Evolutionary conservation across 2,113 vertebrate genomes (phyloP).

Genomic region (Athene cunicularia): DNA sequence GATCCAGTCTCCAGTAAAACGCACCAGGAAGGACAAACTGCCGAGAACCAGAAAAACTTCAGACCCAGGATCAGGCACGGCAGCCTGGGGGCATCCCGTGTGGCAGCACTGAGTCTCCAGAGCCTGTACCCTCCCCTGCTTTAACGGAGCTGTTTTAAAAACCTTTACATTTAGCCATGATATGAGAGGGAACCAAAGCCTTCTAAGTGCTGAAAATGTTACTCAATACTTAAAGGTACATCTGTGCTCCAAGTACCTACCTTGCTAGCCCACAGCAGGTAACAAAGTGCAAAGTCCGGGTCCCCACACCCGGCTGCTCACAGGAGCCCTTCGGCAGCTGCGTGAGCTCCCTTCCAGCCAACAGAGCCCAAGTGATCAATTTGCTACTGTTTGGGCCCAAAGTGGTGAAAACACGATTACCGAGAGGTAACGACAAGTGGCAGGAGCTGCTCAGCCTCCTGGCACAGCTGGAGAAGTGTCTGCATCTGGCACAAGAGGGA

Average conservation of each 20-base stretch:
- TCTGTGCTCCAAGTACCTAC: background rate
- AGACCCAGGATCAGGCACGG: background rate
- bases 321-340: background rate
- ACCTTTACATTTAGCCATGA: background rate
- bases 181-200: background rate
- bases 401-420: background rate
- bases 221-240: background rate
- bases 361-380: background rate
- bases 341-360: background rate
- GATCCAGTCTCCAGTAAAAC: background rate
- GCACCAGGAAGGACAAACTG: background rate
- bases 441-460: background rate
- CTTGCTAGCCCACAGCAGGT: background rate
- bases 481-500: background rate
- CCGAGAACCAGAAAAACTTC: background rate
- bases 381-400: background rate
- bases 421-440: background rate
- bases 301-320: fast-evolving
- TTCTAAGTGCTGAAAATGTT: background rate
- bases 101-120: background rate
- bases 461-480: fast-evolving
- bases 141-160: background rate
- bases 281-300: background rate
- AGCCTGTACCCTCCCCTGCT: background rate
- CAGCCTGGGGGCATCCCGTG: fast-evolving